Evolutionary conservation across 2,797 vertebrate species (phyloP), one percentile per base, ranked within the genome.

Genomic region (Sphenopsis melanotis): DNA sequence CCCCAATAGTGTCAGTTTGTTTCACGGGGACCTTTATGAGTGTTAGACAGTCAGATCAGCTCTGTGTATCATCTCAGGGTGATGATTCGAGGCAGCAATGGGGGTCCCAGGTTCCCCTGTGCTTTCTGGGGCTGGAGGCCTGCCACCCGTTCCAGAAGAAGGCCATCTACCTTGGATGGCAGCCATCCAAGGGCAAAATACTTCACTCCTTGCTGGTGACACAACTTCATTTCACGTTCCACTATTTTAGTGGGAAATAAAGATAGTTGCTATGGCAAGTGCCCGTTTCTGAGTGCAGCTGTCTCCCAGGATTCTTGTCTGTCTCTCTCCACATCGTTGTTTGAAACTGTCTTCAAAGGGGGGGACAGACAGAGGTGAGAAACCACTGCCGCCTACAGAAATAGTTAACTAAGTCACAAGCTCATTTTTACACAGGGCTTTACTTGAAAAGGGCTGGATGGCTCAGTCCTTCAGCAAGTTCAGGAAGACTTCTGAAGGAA

Each of bases 11-110:
- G 20, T 29, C 59, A 34, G 8, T 36, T 42, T 50, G 29, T 69
- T 83, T 46, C 60, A n/a, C 0, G 0, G 26, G 34, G 13, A 41
- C 8, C 18, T 41, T 52, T 37, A 26, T 42, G 16, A 3, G 0
- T 30, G 5, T 8, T 13, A 9, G 14, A 53, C 0, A 3, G 24
- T 59, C 14, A 9, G 50, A 37, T 15, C 36, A 59, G 55, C 41
- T 55, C 55, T 34, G 24, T 34, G 24, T 3, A 19, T 42, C 22
- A 21, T 59, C 36, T 70, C 46, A n/a, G 13, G 26, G 16, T 34
- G 21, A 39, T 32, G 37, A 23, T 41, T 71, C 53, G 12, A 46
- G 42, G 63, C 3, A 19, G 34, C 17, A 11, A 0, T 4, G 16
- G 46, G 20, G 13, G 1, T 9, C 46, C 37, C 1, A 1, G 34